phyloP scores from a whole-genome alignment of 30 jellyfish, hydroid and myxozoan genomes.

The Turritopsis rubra region DNA sequence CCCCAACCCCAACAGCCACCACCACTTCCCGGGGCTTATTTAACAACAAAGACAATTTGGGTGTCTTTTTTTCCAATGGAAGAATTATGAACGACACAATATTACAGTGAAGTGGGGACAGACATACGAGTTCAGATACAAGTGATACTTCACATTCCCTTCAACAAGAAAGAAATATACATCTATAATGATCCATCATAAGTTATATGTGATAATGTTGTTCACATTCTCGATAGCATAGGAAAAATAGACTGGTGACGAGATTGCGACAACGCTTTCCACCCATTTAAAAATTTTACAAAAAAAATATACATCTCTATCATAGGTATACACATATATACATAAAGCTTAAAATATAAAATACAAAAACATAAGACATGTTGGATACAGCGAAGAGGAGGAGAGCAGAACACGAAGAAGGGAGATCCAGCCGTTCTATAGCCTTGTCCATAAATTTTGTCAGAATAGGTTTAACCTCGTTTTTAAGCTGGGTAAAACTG shows the following conservation, averaged over 20 bases:
- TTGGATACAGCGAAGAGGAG: no score
- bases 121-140: not conserved
- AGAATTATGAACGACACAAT: no score
- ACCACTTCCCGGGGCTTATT: no score
- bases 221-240: not conserved
- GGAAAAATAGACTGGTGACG: not conserved
- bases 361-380: not conserved
- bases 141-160: not conserved
- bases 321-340: not conserved
- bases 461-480: no score
- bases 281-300: not conserved
- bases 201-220: not conserved
- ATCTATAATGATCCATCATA: not conserved
- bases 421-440: no score
- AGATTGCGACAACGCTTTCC: not conserved
- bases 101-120: no score
- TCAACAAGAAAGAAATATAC: not conserved
- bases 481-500: no score
- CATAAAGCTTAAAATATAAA: not conserved
- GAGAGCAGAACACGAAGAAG: no score
- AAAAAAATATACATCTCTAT: not conserved
- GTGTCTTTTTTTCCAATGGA: no score
- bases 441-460: no score
- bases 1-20: no score
- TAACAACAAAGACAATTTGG: no score